Evolutionary conservation across 2,113 vertebrate genomes (phyloP).

Genomic region (Myotis lucifugus): DNA sequence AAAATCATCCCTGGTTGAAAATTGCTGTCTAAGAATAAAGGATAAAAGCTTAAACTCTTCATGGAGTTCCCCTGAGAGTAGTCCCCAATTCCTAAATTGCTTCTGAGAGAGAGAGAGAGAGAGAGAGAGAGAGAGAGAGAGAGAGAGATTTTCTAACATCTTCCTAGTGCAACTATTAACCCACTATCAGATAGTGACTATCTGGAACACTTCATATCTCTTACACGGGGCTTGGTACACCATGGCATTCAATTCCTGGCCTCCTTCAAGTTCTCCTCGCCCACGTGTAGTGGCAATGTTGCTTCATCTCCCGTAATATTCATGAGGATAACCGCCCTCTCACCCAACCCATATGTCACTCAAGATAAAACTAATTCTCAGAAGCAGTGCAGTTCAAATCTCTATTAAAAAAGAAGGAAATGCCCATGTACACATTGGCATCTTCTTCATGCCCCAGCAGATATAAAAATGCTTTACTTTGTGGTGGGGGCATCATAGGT

Average conservation of each 20-base stretch:
- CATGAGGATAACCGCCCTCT: background rate
- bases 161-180: background rate
- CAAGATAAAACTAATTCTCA: background rate
- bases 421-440: background rate
- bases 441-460: background rate
- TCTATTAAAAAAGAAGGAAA: background rate
- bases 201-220: background rate
- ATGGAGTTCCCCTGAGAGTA: background rate
- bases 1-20: background rate
- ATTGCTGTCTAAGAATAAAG: background rate
- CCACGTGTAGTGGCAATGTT: background rate
- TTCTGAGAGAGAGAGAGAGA: background rate
- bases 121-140: no score
- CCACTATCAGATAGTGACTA: background rate
- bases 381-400: background rate
- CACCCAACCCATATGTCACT: background rate
- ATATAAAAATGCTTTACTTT: background rate
- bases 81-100: background rate
- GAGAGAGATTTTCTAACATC: background rate
- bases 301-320: background rate
- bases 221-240: background rate
- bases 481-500: background rate
- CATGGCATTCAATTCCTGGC: fast-evolving
- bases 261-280: background rate
- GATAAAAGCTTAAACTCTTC: background rate